Conservation (phyloP, 2,113 vertebrate genomes). For the Ciconia boyciana region DNA sequence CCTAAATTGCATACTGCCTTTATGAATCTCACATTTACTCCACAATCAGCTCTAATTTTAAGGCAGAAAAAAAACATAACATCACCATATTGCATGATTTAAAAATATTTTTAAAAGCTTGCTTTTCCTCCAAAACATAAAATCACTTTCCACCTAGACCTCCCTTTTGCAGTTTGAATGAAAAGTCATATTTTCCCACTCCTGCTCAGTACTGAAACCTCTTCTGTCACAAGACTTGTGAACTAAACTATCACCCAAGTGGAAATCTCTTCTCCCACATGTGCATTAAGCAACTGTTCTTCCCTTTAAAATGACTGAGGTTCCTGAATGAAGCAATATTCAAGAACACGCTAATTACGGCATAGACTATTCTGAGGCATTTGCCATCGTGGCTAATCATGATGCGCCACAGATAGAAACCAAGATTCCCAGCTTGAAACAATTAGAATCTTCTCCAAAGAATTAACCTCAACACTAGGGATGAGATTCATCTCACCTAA, state of each 20-base stretch:
- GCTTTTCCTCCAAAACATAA: neutral
- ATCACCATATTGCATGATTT: neutral
- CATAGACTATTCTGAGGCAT: fast-evolving
- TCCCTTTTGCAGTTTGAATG: neutral
- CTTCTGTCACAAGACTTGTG: neutral
- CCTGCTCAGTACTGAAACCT: neutral
- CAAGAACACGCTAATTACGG: no score
- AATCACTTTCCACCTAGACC: neutral
- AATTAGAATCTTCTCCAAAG: neutral
- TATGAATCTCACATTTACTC: neutral
- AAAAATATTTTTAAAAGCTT: neutral
- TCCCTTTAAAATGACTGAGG: neutral
- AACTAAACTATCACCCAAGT: neutral
- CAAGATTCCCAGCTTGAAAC: neutral
- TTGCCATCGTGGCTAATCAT: neutral
- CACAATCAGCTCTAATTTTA: neutral
- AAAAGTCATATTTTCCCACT: neutral
- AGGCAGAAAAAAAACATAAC: neutral
- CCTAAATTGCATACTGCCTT: neutral
- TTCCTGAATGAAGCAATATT: neutral
- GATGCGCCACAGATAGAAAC: neutral
- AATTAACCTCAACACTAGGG: neutral
- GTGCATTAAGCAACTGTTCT: no score
- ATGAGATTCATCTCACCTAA: neutral
- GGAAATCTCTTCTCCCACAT: neutral